Evolutionary conservation across 2,797 vertebrate genomes (phyloP), one percentile per base, ranked within the genome.

Genomic region (Smutsia gigantea): DNA sequence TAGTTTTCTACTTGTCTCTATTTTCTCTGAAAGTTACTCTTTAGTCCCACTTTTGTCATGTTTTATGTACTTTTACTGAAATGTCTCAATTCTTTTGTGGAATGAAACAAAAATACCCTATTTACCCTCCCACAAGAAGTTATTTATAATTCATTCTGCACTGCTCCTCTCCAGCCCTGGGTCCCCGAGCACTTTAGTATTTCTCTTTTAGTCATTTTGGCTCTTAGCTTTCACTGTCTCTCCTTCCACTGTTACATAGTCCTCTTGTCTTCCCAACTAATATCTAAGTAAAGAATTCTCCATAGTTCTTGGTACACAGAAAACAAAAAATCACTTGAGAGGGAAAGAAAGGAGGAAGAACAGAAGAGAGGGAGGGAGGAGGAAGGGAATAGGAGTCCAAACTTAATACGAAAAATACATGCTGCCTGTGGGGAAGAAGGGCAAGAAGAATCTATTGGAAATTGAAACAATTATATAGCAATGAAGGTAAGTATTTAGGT

Each of bases 41-140:
- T 86, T 77, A 46, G 69, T 59, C 93, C 31, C n/a, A 64, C 78
- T 90, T 34, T 96, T 77, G 75, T n/a, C 39, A 23, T 57, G 42
- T 64, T 95, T 63, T 94, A 8, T 57, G 10, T 68, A 31, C 49
- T 74, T 95, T 79, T 78, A 39, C 68, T 64, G 37, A 79, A 92
- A 95, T 29, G 31, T 27, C 10, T 87, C 21, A 75, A n/a, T 79
- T 92, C 37, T 92, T 82, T 59, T 3, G 4, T 64, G 15, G 46
- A 53, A 11, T 42, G 39, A 66, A 31, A 84, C 51, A 63, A 49
- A 46, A 93, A 31, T 12, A 74, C 19, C 53, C 15, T 53, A 57
- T 34, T 25, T 37, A 13, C 37, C 37, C 14, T 79, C 55, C 53
- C 31, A 23, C 4, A 57, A 46, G 14, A 31, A 66, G n/a, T 5